A percentile compares a stretch with the other conserved stretches of the same genome.
Conservation (phyloP, 2,888 invertebrate species). For the Cryptocheilus praepositus region DNA sequence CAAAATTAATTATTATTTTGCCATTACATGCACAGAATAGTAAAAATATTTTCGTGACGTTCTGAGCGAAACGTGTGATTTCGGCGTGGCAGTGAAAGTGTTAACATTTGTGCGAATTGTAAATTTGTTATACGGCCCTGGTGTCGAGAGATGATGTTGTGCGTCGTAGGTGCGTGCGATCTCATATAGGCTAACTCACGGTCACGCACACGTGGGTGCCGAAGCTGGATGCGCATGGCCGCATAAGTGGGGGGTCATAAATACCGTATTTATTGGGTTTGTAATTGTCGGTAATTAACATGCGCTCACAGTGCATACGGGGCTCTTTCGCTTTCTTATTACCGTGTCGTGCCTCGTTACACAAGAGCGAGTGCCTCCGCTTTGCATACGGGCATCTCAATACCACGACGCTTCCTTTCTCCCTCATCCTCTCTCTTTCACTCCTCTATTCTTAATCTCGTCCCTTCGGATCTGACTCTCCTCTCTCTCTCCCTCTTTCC, state of each 20-base stretch:
- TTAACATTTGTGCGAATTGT: too few species aligned
- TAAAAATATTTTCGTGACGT: too few species aligned
- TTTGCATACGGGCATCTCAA: constrained; percentile 63
- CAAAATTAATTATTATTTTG: too few species aligned
- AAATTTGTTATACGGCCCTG: constrained; percentile 12
- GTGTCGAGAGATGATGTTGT: background rate
- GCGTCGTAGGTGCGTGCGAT: constrained; percentile 25
- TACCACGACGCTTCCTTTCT: constrained; percentile 33
- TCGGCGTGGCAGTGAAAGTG: too few species aligned
- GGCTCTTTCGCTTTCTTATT: constrained; percentile 60
- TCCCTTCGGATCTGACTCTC: constrained; percentile 9
- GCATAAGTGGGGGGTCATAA: constrained; percentile 50
- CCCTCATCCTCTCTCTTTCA: constrained; percentile 7
- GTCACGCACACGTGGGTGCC: constrained; percentile 28
- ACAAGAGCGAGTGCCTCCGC: constrained; percentile 57
- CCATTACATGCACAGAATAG: too few species aligned
- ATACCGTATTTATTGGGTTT: constrained; percentile 65
- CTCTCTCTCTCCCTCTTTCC: constrained; percentile 5
- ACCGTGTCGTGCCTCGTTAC: constrained; percentile 60
- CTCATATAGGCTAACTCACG: background rate
- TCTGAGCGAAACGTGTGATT: too few species aligned
- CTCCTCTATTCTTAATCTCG: background rate
- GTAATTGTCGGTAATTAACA: constrained; percentile 70
- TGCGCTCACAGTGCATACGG: constrained; percentile 55
- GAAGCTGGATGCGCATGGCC: constrained; percentile 6